These are phyloP conservation scores for Erpobdella octoculata DNA, from an alignment of 2,888 invertebrate species.

Conservation along the genomic window DNA sequence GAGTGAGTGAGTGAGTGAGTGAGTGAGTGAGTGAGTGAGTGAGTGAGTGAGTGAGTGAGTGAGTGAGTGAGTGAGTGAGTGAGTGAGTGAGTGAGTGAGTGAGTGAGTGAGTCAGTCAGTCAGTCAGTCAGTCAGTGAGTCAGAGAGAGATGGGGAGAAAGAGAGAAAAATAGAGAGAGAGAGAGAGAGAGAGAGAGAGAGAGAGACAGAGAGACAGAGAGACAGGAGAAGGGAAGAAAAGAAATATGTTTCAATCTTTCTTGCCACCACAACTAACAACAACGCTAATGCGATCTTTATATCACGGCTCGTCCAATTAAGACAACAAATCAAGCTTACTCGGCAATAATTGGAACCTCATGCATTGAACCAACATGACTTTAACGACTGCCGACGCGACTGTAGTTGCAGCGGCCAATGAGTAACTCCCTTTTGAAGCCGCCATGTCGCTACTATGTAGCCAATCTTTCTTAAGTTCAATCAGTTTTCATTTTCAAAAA, in stretches of 20 bases:
- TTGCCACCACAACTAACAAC: neutral
- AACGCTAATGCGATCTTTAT: neutral
- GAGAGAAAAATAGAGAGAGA: constrained; percentile 3
- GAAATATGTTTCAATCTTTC: neutral
- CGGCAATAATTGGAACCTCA: neutral
- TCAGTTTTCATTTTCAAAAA: no score
- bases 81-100: neutral
- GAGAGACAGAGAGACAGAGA: constrained; percentile 4
- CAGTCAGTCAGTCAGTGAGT: neutral
- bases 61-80: neutral
- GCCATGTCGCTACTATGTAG: no score
- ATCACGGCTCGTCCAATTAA: neutral
- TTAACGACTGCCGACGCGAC: neutral
- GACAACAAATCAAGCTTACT: neutral
- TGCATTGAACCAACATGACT: neutral
- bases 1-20: constrained; percentile 9
- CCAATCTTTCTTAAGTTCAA: no score
- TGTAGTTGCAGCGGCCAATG: neutral
- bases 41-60: neutral
- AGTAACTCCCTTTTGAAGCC: no score
- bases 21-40: neutral
- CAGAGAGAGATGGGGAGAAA: neutral
- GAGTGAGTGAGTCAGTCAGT: neutral
- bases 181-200: constrained; percentile 14
- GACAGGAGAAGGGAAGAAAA: neutral